A percentile compares a stretch with the other conserved stretches of the same genome.
Conservation (phyloP, 2,888 invertebrate species). For the Temnothorax unifasciatus region DNA sequence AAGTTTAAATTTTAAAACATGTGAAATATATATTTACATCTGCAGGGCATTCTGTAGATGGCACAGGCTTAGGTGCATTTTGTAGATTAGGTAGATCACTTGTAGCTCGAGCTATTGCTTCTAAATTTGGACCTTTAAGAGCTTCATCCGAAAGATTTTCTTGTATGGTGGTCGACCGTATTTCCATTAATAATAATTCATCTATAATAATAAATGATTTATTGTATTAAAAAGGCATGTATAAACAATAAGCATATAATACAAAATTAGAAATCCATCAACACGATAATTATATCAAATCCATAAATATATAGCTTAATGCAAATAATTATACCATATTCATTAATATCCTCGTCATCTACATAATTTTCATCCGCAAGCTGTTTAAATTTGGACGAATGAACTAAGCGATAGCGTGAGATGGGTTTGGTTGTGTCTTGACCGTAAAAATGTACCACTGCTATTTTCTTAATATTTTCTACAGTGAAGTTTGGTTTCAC, state of each 20-base stretch:
- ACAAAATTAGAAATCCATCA: background rate
- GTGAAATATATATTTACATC: slow-evolving; percentile 84
- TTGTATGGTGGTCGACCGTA: slow-evolving; percentile 66
- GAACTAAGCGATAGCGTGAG: slow-evolving; percentile 80
- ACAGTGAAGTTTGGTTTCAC: slow-evolving; percentile 80
- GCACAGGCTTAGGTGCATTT: slow-evolving; percentile 82
- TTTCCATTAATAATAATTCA: slow-evolving; percentile 81
- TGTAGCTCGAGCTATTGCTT: slow-evolving; percentile 87
- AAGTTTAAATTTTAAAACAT: slow-evolving; percentile 17
- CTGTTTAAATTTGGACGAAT: slow-evolving; percentile 76
- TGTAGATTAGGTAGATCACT: slow-evolving; percentile 82
- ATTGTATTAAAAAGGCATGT: background rate
- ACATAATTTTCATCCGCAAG: slow-evolving; percentile 79
- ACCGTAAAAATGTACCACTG: slow-evolving; percentile 82
- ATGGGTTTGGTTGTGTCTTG: slow-evolving; percentile 72
- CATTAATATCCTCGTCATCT: slow-evolving; percentile 78
- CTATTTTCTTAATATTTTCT: slow-evolving; percentile 81
- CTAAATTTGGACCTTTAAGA: slow-evolving; percentile 86
- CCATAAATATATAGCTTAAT: slow-evolving; percentile 5
- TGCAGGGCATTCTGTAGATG: slow-evolving; percentile 86
- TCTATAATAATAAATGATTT: slow-evolving; percentile 74
- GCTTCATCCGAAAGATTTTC: slow-evolving; percentile 81
- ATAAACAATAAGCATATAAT: background rate
- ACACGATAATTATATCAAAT: slow-evolving; percentile 4
- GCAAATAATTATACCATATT: slow-evolving; percentile 75